Evolutionary conservation across 2,797 vertebrate species (phyloP).

Genomic region (Cottoperca gobio): DNA sequence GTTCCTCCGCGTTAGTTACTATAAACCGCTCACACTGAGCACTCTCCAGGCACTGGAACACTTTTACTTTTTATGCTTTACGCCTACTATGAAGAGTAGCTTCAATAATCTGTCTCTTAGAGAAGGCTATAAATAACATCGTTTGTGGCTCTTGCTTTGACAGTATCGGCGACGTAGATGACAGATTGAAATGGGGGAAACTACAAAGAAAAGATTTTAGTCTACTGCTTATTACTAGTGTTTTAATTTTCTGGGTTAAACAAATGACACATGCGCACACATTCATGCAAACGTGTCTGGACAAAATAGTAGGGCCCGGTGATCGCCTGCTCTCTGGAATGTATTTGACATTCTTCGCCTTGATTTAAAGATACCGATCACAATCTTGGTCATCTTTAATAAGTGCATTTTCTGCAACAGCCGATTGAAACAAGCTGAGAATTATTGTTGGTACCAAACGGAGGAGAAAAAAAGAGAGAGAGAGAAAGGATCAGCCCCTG

Average conservation of each 20-base stretch:
- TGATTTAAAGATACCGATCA: constrained; percentile 67
- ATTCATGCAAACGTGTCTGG: neutral
- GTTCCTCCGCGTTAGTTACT: constrained; percentile 55
- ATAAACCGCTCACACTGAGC: constrained; percentile 47
- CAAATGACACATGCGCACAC: neutral
- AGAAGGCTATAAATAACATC: neutral
- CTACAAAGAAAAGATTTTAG: neutral
- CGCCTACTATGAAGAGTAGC: neutral
- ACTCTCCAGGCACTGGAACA: constrained; percentile 23
- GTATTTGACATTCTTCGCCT: constrained; percentile 32
- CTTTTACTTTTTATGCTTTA: constrained; percentile 22
- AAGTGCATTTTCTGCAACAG: constrained; percentile 41
- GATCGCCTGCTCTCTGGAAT: constrained; percentile 33
- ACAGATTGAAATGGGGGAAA: neutral
- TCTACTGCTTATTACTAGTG: neutral
- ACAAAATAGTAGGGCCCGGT: constrained; percentile 18
- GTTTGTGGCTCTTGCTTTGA: constrained; percentile 4
- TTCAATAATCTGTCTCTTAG: neutral
- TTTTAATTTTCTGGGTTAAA: neutral
- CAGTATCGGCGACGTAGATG: neutral
- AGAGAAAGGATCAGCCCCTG: constrained; percentile 47
- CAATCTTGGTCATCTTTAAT: constrained; percentile 35
- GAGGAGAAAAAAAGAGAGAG: constrained; percentile 24
- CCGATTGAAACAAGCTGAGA: constrained; percentile 43
- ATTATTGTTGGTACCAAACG: constrained; percentile 43